These are phyloP conservation scores for Apamea anceps DNA, from an alignment of 2,888 invertebrate species.

Conservation along the genomic window DNA sequence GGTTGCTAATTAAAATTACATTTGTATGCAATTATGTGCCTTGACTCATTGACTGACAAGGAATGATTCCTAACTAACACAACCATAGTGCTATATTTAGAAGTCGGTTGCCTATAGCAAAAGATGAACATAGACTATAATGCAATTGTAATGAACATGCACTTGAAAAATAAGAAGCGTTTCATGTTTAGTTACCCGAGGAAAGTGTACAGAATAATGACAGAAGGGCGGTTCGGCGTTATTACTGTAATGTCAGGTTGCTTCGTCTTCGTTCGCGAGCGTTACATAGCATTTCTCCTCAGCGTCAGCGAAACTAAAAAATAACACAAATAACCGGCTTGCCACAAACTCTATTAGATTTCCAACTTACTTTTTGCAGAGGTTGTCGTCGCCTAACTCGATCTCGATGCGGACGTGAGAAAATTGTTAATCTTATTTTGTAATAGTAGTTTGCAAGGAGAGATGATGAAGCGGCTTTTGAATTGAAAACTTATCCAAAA, in stretches of 20 bases:
- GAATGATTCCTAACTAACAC: constrained; percentile 45
- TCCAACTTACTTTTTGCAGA: constrained; percentile 88
- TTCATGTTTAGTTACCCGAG: constrained; percentile 81
- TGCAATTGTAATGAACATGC: constrained; percentile 79
- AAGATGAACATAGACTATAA: constrained; percentile 63
- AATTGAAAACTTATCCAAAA: constrained; percentile 75
- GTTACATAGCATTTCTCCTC: constrained; percentile 87
- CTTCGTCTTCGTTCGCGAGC: constrained; percentile 85
- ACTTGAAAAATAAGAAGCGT: constrained; percentile 79
- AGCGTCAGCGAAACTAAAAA: constrained; percentile 84
- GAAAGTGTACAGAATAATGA: constrained; percentile 88
- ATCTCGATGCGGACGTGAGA: constrained; percentile 88
- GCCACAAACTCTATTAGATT: constrained; percentile 90
- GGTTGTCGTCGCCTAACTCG: constrained; percentile 87
- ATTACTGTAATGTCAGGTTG: constrained; percentile 89
- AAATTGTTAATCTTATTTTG: constrained; percentile 86
- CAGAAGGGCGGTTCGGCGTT: constrained; percentile 87
- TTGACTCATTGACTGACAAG: constrained; percentile 48
- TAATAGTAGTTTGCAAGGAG: constrained; percentile 78
- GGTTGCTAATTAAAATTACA: constrained; percentile 65
- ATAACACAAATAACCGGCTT: constrained; percentile 87
- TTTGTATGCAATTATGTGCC: constrained; percentile 56
- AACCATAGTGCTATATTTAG: constrained; percentile 46
- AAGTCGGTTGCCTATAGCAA: constrained; percentile 48
- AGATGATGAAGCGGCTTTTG: constrained; percentile 77